Evolutionary conservation across 2,797 vertebrate species (phyloP).

Genomic region (Ceyx erithaca): DNA sequence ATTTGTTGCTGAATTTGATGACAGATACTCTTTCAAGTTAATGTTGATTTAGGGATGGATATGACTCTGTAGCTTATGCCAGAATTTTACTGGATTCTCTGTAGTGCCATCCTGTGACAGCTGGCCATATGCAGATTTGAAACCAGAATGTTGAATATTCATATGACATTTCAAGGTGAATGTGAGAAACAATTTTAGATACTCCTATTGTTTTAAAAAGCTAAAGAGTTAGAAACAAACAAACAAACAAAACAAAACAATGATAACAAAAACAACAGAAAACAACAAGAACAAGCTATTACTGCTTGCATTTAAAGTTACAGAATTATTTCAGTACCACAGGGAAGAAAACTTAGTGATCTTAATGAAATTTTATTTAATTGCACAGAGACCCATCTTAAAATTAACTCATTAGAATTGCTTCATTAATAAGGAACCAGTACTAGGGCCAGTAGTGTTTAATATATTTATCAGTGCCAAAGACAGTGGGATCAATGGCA

Average conservation of each 20-base stretch:
- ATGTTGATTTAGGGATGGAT: constrained; percentile 43
- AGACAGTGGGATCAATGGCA: accelerated
- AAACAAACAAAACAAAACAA: neutral
- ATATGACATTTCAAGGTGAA: neutral
- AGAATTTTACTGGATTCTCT: constrained; percentile 38
- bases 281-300: neutral
- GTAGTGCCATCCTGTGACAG: constrained; percentile 15
- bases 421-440: neutral
- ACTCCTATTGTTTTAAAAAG: neutral
- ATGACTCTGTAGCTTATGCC: neutral
- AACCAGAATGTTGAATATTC: neutral
- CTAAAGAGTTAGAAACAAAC: neutral
- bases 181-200: constrained; percentile 4
- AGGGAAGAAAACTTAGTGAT: neutral
- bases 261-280: neutral
- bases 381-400: neutral
- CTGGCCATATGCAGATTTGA: neutral
- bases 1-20: constrained; percentile 27
- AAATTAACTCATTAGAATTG: constrained; percentile 8
- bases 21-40: constrained; percentile 12
- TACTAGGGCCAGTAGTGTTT: neutral
- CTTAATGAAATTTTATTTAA: neutral
- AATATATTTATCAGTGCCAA: neutral
- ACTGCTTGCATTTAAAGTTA: neutral
- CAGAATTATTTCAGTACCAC: neutral